These are phyloP conservation scores for Odontocerum albicorne DNA, from an alignment of 2,888 invertebrate species.

Conservation along the genomic window DNA sequence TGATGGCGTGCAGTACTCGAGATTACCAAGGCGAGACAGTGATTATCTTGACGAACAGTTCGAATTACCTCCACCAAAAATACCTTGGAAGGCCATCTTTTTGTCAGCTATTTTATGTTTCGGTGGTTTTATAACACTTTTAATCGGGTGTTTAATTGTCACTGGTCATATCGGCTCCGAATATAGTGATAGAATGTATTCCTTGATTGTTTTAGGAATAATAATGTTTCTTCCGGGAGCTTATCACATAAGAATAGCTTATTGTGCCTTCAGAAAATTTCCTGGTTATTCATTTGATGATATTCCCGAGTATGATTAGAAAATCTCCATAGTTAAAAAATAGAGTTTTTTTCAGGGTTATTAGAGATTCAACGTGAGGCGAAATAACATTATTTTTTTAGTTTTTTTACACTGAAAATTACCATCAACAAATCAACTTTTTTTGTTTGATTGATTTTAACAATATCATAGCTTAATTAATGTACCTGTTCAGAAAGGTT, in stretches of 20 bases:
- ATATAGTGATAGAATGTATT: conserved; percentile 88
- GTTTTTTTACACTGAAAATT: no score
- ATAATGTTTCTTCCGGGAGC: conserved; percentile 92
- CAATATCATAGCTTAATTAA: no score
- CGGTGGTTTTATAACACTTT: conserved; percentile 74
- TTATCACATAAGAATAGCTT: conserved; percentile 86
- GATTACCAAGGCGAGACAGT: conserved; percentile 53
- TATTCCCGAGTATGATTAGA: conserved; percentile 80
- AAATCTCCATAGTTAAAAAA: not conserved
- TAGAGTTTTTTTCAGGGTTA: no score
- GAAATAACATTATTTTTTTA: no score
- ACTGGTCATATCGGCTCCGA: conserved; percentile 80
- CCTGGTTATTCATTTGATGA: conserved; percentile 86
- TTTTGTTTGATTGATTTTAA: no score
- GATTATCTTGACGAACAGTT: conserved; percentile 74
- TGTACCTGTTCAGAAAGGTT: no score
- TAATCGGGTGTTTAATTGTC: conserved; percentile 67
- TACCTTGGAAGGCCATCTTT: conserved; percentile 84
- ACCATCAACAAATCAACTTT: no score
- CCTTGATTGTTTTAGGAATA: conserved; percentile 81
- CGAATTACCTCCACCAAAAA: conserved; percentile 63
- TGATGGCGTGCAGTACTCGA: conserved; percentile 25
- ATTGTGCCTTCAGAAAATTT: conserved; percentile 80
- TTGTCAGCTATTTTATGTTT: conserved; percentile 76
- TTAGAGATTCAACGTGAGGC: no score